Evolutionary conservation across 2,797 vertebrate species (phyloP).

Genomic region (Monodelphis domestica): DNA sequence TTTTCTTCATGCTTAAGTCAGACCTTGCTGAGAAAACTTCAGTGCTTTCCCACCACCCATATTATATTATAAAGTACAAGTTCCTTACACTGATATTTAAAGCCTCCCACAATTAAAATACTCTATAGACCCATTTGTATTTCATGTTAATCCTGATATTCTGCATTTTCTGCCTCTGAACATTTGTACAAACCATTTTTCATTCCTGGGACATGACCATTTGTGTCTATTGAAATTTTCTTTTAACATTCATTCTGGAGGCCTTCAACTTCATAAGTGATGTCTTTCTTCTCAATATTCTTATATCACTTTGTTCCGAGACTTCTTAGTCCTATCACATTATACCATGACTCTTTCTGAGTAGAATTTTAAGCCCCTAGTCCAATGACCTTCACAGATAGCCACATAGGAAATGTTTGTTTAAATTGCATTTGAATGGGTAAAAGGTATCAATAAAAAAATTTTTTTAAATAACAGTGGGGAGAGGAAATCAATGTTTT

Average conservation of each 20-base stretch:
- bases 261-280: background rate
- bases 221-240: background rate
- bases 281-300: background rate
- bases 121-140: background rate
- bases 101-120: background rate
- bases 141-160: background rate
- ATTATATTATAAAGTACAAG: background rate
- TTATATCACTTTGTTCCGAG: background rate
- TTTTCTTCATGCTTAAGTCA: background rate
- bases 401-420: background rate
- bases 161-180: background rate
- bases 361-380: background rate
- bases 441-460: background rate
- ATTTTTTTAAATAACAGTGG: background rate
- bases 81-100: background rate
- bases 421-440: background rate
- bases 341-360: background rate
- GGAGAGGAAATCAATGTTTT: conserved; percentile 81
- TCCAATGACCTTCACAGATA: background rate
- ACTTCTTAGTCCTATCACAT: background rate
- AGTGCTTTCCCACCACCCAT: background rate
- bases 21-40: background rate
- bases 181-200: background rate
- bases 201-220: background rate
- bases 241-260: background rate